Conservation (phyloP, 1,140 invertebrate species). For the Scaptomyza pallida region DNA sequence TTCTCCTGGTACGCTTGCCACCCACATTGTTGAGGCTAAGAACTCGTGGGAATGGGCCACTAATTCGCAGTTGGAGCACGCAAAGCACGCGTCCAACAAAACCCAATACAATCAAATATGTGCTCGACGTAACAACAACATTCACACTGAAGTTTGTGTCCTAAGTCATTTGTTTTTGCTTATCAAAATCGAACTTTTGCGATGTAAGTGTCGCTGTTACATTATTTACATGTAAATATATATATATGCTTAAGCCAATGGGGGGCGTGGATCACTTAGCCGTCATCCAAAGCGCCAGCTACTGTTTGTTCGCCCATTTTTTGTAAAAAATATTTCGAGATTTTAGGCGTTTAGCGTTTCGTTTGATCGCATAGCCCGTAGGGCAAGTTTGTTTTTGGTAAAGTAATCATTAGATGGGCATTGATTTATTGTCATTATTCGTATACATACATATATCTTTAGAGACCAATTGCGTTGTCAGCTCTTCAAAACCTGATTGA, state of each 20-base stretch:
- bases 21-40: slow-evolving; percentile 43
- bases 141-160: slow-evolving; percentile 46
- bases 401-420: slow-evolving; percentile 15
- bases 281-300: background rate
- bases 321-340: too few relatives aligned
- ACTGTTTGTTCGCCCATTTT: background rate
- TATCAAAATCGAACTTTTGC: slow-evolving; percentile 18
- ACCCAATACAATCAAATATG: slow-evolving; percentile 3
- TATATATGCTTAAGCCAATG: background rate
- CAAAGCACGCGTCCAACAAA: slow-evolving; percentile 34
- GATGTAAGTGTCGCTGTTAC: slow-evolving; percentile 8
- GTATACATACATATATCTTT: too few relatives aligned
- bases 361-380: slow-evolving; percentile 8
- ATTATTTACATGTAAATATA: background rate
- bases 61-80: slow-evolving; percentile 46
- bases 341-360: slow-evolving; percentile 9
- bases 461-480: slow-evolving; percentile 38
- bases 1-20: slow-evolving; percentile 40
- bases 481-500: slow-evolving; percentile 32
- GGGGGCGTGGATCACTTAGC: slow-evolving; percentile 4
- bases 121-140: slow-evolving; percentile 9
- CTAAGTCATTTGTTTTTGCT: slow-evolving; percentile 58
- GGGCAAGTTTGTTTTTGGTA: slow-evolving; percentile 31
- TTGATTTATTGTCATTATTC: slow-evolving; percentile 19
- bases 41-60: slow-evolving; percentile 52